Base-by-base conservation (phyloP, 2,888 invertebrate genomes). In the Nemapogon koenigi region DNA sequence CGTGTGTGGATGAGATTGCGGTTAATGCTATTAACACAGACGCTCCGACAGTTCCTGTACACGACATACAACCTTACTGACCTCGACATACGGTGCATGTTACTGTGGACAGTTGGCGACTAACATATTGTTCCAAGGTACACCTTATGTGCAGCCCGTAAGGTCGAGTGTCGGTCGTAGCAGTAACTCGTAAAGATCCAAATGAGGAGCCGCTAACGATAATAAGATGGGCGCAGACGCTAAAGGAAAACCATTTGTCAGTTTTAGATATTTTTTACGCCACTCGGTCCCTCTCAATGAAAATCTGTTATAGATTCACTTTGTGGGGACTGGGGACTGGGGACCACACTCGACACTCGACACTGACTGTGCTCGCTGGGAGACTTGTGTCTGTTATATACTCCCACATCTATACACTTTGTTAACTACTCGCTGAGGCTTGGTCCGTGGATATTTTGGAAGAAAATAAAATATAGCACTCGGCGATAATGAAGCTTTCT, bases 1-100 rank as follows among this genome's bases (percentile, higher is more conserved):
- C 71, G 64, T 78, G 78, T 78, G 75, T 76, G 72, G 76, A 75
- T 73, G 76, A 78, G 78, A 78, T 78, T 78, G 76, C 71, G 73
- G 65, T 72, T 78, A 78, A 78, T 75, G 73, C 78, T 78, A 78
- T 78, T 78, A 78, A 70, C 75, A 76, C 78, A 76, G 78, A 78
- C 78, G 78, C 76, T 78, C 71, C 73, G 11, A 28, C 11, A 28
- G 11, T 28, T n/a, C n/a, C 6, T 28, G 7, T 28, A 7, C 7
- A 28, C 7, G 3, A 19, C 18, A 33, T 19, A 13, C 19, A 3
- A 33, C 3, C 19, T 19, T 33, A 19, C 4, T 4, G 19, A 8
- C n/a, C 4, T 2, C 16, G 10, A 2, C 3, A 11, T n/a, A 31
- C 3, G 31, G 16, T 16, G 2, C 16, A 31, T 16, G 17, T 31